Conservation (phyloP, 2,113 vertebrate species). For the Colossoma macropomum region DNA sequence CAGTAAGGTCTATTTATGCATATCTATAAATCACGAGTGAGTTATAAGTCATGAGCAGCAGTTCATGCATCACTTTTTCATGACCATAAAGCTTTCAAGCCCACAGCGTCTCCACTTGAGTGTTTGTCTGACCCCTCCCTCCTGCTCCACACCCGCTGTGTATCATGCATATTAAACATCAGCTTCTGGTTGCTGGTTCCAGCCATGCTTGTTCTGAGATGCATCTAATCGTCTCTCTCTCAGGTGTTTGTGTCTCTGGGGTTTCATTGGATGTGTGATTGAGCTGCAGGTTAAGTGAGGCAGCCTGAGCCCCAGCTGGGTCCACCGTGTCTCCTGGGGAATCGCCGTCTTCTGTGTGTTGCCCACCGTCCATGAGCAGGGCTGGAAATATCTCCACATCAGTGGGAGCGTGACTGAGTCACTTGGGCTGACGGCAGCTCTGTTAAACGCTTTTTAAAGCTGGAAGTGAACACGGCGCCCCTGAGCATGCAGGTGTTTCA, state of each 20-base stretch:
- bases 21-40: neutral
- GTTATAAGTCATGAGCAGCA: conserved; percentile 8
- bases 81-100: neutral
- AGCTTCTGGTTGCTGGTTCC: conserved; percentile 11
- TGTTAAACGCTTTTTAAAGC: conserved; percentile 27
- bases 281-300: conserved; percentile 7
- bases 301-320: conserved; percentile 29
- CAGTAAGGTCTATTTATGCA: neutral
- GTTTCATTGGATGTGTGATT: conserved; percentile 15
- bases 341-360: neutral
- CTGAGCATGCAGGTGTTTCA: conserved; percentile 44
- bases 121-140: neutral
- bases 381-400: conserved; percentile 41
- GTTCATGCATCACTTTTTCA: neutral
- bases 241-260: conserved; percentile 22
- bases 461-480: conserved; percentile 8
- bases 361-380: conserved; percentile 12
- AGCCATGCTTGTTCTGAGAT: conserved; percentile 5
- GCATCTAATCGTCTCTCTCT: conserved; percentile 15
- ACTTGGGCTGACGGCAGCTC: conserved; percentile 8
- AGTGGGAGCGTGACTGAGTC: conserved; percentile 24
- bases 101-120: neutral
- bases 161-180: neutral
- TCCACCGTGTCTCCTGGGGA: neutral
- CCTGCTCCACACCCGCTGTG: neutral